A percentile compares a stretch with the other conserved stretches of the same genome.
Evolutionary conservation across 2,113 vertebrate genomes (phyloP).

Genomic region (Perognathus longimembris): DNA sequence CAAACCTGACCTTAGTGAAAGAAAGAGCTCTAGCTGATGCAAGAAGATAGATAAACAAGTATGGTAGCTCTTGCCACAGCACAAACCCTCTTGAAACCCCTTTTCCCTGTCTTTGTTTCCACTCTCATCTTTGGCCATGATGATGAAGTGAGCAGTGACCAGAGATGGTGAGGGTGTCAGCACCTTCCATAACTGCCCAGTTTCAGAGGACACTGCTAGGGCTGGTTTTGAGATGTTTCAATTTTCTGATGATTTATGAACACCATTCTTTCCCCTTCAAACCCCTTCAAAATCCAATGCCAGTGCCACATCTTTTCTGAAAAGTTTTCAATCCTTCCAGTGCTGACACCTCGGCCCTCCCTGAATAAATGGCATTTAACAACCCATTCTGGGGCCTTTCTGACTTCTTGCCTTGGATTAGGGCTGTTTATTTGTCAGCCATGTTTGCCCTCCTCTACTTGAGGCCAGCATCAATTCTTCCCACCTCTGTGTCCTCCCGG

Average conservation of each 20-base stretch:
- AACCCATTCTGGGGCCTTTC: not conserved
- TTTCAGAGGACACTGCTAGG: not conserved
- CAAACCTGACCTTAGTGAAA: constrained; percentile 15
- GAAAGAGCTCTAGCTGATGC: not conserved
- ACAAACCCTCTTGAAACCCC: not conserved
- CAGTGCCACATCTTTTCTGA: not conserved
- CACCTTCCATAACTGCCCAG: not conserved
- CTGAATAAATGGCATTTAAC: constrained; percentile 38
- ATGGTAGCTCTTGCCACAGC: not conserved
- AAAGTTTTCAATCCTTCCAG: constrained; percentile 18
- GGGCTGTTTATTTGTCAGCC: constrained; percentile 44
- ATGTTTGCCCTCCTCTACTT: constrained; percentile 2
- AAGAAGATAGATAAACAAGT: not conserved
- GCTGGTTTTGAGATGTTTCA: not conserved
- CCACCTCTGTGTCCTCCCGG: not conserved
- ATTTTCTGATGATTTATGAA: constrained; percentile 23
- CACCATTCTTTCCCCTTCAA: not conserved
- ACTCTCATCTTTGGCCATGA: not conserved
- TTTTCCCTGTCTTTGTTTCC: not conserved
- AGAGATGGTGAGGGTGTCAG: not conserved
- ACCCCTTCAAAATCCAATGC: constrained; percentile 13
- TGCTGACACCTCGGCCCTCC: constrained; percentile 44
- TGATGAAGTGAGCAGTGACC: not conserved
- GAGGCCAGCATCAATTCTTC: not conserved
- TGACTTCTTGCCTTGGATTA: not conserved